Base-by-base conservation (phyloP, 2,888 invertebrate species). In the Drosophila pseudotakahashii region DNA sequence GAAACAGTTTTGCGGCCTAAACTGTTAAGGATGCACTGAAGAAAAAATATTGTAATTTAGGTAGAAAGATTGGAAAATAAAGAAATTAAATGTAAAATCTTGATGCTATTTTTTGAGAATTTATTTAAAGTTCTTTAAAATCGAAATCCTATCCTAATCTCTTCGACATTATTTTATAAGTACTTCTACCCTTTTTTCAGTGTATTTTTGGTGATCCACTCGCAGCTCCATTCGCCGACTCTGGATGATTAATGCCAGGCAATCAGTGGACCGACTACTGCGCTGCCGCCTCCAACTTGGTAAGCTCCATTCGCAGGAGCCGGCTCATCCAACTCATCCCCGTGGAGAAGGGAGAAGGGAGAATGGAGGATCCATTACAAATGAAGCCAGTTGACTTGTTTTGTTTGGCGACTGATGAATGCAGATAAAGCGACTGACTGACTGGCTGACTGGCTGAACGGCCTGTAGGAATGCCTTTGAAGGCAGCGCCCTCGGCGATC, bases 351-450 rank as follows among this genome's bases (percentile, higher is more conserved):
- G 26, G 26, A 7, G 26, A 30, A 30, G 7, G 30, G 30, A 30
- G 30, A 7, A 7, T 30, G 30, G 30, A 30, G 7, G 58, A 57
- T 86, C 76, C 84, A 88, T 88, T 88, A 83, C 82, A 83, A 83
- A 88, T 83, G 88, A 88, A 83, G 88, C 73, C 88, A 73, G 88
- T 88, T 83, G 82, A 86, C 82, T 83, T 88, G 84, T 85, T 88
- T 88, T 82, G 81, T 82, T 82, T 82, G 88, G 84, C 88, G 87
- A 82, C 82, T 83, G 82, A 88, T 83, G 82, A 88, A 88, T 82
- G 81, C 88, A 82, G 82, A 82, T 82, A 82, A 86, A 88, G 86
- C 78, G 36, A 57, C 71, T 42, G 53, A 16, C 7, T 30, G 30
- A 7, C 30, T 7, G 30, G n/a, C n/a, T n/a, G 36, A 57, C 71